Percentiles rank a stretch among this genome's conserved stretches.
These are phyloP conservation scores for Ectropis crepuscularia DNA, from an alignment of 2,888 invertebrate genomes.

Conservation along the genomic window DNA sequence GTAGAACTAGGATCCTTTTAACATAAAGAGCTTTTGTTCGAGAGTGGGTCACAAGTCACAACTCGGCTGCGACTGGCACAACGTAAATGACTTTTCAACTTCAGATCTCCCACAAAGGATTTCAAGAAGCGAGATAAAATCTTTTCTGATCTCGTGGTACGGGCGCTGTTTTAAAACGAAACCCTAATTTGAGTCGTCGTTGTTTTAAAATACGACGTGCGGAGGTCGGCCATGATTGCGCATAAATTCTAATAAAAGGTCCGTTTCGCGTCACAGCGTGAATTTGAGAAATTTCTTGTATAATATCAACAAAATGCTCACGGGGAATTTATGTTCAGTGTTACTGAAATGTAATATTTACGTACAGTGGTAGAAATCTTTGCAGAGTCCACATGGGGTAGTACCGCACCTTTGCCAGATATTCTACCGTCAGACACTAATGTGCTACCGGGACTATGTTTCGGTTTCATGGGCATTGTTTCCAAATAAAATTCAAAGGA, in stretches of 20 bases:
- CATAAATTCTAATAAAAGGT: slow-evolving; percentile 52
- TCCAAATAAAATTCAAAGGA: too few relatives aligned
- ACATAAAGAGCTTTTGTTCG: slow-evolving; percentile 38
- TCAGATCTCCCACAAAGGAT: slow-evolving; percentile 37
- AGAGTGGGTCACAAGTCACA: slow-evolving; percentile 35
- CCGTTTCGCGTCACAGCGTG: slow-evolving; percentile 24
- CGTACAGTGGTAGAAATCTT: too few relatives aligned
- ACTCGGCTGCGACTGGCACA: slow-evolving; percentile 28
- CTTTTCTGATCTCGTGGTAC: slow-evolving; percentile 27
- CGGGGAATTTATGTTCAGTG: neutral
- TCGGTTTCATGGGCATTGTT: too few relatives aligned
- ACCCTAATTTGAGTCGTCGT: slow-evolving; percentile 27
- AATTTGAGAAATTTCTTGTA: slow-evolving; percentile 32
- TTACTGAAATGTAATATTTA: too few relatives aligned
- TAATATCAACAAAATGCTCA: slow-evolving; percentile 30
- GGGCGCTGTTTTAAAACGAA: slow-evolving; percentile 30
- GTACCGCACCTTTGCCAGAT: too few relatives aligned
- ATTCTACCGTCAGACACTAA: too few relatives aligned
- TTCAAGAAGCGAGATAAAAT: slow-evolving; percentile 24
- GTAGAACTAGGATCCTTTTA: slow-evolving; percentile 31
- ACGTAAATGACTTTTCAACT: slow-evolving; percentile 39
- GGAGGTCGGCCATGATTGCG: slow-evolving; percentile 48
- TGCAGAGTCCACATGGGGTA: too few relatives aligned
- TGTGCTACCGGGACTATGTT: too few relatives aligned
- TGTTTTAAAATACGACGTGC: slow-evolving; percentile 33